Conservation (phyloP, 1,140 invertebrate genomes). For the Cecropterus lyciades region DNA sequence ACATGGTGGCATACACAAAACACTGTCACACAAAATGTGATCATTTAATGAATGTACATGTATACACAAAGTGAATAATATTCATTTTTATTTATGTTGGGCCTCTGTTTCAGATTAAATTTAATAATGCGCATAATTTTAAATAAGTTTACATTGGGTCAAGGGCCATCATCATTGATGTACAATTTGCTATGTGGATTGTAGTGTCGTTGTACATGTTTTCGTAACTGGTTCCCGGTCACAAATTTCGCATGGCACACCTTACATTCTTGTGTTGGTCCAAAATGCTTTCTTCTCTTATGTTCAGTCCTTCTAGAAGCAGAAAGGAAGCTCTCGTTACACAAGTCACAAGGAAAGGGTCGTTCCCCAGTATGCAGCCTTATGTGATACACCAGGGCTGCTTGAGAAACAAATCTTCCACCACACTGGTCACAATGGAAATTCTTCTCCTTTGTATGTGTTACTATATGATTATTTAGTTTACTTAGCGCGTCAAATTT, state of each 20-base stretch:
- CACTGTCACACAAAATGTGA: too few relatives aligned
- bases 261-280: slow-evolving; percentile 56
- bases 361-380: slow-evolving; percentile 68
- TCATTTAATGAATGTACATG: too few relatives aligned
- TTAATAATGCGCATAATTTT: too few relatives aligned
- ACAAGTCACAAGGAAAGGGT: slow-evolving; percentile 66
- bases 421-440: slow-evolving; percentile 63
- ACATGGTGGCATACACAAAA: too few relatives aligned
- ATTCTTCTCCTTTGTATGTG: slow-evolving; percentile 67
- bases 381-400: slow-evolving; percentile 62
- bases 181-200: slow-evolving; percentile 66
- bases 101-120: too few relatives aligned
- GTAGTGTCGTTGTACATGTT: slow-evolving; percentile 61
- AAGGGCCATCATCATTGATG: slow-evolving; percentile 38
- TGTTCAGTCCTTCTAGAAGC: slow-evolving; percentile 70
- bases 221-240: slow-evolving; percentile 45
- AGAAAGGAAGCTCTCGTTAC: slow-evolving; percentile 65
- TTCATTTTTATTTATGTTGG: too few relatives aligned
- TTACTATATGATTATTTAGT: slow-evolving; percentile 62
- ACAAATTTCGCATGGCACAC: slow-evolving; percentile 64
- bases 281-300: slow-evolving; percentile 62
- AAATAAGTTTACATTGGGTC: too few relatives aligned
- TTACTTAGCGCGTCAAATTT: slow-evolving; percentile 66
- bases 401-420: slow-evolving; percentile 61
- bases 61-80: too few relatives aligned